These are phyloP conservation scores for Rhyacophila evoluta DNA, from an alignment of 2,888 invertebrate genomes.

Conservation along the genomic window DNA sequence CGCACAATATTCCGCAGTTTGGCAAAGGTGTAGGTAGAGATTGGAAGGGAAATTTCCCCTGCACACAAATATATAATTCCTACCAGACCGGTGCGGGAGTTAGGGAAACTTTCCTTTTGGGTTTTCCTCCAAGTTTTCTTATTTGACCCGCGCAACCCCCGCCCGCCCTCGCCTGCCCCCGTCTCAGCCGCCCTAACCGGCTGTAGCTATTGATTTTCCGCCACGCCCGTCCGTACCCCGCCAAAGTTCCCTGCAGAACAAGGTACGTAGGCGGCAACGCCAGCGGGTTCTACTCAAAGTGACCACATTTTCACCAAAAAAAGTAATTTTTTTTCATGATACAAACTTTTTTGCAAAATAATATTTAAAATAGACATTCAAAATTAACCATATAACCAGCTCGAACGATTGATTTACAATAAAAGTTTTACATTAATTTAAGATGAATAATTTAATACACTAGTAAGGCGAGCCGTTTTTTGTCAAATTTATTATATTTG, in stretches of 20 bases:
- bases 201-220: slow-evolving; percentile 54
- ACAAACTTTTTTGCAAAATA: too few species aligned
- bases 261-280: slow-evolving; percentile 37
- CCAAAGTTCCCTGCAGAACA: slow-evolving; percentile 36
- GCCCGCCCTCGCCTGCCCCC: slow-evolving; percentile 40
- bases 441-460: too few species aligned
- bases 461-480: too few species aligned
- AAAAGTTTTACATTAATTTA: too few species aligned
- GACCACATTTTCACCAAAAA: slow-evolving; percentile 12
- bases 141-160: slow-evolving; percentile 46
- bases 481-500: too few species aligned
- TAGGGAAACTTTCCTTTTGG: slow-evolving; percentile 42
- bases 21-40: slow-evolving; percentile 19
- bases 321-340: too few species aligned
- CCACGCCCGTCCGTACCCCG: slow-evolving; percentile 54
- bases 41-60: slow-evolving; percentile 37
- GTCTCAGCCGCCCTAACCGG: slow-evolving; percentile 45
- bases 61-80: slow-evolving; percentile 50
- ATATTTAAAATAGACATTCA: too few species aligned
- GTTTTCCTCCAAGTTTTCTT: slow-evolving; percentile 48
- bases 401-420: too few species aligned
- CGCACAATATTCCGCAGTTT: slow-evolving; percentile 16
- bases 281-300: neutral
- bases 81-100: slow-evolving; percentile 45
- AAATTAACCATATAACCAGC: too few species aligned